Conservation (phyloP, 2,888 invertebrate species). For the Thymelicus sylvestris region DNA sequence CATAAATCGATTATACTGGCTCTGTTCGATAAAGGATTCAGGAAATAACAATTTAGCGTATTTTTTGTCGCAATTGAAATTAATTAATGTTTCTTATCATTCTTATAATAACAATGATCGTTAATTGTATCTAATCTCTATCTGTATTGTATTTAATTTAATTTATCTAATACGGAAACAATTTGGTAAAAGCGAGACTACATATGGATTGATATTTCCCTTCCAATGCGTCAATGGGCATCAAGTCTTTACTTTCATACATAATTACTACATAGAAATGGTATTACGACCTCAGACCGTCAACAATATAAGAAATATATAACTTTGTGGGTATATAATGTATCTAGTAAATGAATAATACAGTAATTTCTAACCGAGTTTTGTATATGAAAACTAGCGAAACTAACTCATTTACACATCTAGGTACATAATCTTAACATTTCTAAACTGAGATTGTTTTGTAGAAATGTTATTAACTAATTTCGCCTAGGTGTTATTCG, state of each 20-base stretch:
- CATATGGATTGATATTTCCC: too few relatives aligned
- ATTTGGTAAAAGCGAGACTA: too few relatives aligned
- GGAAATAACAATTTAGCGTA: too few relatives aligned
- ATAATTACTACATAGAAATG: background rate
- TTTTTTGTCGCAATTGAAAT: background rate
- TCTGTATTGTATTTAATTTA: too few relatives aligned
- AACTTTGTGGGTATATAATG: background rate
- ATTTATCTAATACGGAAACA: too few relatives aligned
- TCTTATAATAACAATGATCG: too few relatives aligned
- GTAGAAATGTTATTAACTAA: conserved; percentile 1
- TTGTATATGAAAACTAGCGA: conserved; percentile 11
- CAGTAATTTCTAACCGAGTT: background rate
- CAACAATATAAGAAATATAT: background rate
- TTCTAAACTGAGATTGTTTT: background rate
- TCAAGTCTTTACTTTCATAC: background rate
- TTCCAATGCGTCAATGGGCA: background rate
- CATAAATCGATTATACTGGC: too few relatives aligned
- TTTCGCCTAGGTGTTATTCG: background rate
- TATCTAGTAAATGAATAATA: conserved; percentile 4
- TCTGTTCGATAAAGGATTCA: too few relatives aligned
- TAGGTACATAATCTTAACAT: conserved; percentile 1
- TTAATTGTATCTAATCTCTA: too few relatives aligned
- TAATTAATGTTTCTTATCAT: too few relatives aligned
- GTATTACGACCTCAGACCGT: conserved; percentile 18
- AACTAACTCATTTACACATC: conserved; percentile 12